Evolutionary conservation across 2,113 vertebrate genomes (phyloP).

Genomic region (Hystrix cristata): DNA sequence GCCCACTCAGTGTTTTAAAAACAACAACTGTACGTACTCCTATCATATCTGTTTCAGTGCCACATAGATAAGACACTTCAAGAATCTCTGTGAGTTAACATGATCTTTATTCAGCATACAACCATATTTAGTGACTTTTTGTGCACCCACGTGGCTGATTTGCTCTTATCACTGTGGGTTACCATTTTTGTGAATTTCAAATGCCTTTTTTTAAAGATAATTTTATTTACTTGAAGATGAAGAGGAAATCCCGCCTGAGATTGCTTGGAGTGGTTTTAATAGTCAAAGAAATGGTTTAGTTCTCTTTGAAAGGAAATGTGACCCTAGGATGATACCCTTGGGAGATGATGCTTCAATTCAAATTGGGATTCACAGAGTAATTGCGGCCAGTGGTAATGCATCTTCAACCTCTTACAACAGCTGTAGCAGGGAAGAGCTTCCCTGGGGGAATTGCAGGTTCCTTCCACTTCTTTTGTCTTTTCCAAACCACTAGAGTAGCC

Average conservation of each 20-base stretch:
- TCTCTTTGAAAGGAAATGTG: conserved; percentile 72
- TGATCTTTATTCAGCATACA: conserved; percentile 3
- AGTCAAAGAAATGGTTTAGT: conserved; percentile 54
- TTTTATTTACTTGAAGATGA: conserved; percentile 61
- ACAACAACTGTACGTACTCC: neutral
- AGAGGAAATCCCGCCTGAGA: conserved; percentile 32
- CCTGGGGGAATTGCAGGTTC: conserved; percentile 40
- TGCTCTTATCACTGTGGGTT: neutral
- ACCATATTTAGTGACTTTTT: neutral
- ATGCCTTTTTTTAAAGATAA: conserved; percentile 39
- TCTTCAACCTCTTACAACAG: conserved; percentile 71
- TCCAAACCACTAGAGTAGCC: neutral
- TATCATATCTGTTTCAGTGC: neutral
- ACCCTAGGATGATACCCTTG: conserved; percentile 66
- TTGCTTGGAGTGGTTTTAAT: conserved; percentile 37
- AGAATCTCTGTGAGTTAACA: neutral
- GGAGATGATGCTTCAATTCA: conserved; percentile 71
- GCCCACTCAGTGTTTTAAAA: neutral
- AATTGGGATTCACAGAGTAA: conserved; percentile 79
- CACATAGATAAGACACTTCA: neutral
- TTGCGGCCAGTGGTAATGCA: conserved; percentile 65
- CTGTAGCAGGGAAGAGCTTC: conserved; percentile 35
- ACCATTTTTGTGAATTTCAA: conserved; percentile 53
- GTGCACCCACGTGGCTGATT: neutral
- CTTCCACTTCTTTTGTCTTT: conserved; percentile 23